These are phyloP conservation scores for human DNA, from an alignment of 2,113 vertebrate species.

Conservation along the genomic window GRCh38 chr5:265001-265500, in stretches of 20 bases:
- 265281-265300: background rate
- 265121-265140: background rate
- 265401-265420: background rate
- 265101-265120: background rate
- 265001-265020: background rate
- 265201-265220: background rate
- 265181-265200: background rate
- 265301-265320: background rate
- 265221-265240: background rate
- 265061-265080: no score
- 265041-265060: background rate
- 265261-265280: no score
- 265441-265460: background rate
- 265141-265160: background rate
- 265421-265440: background rate
- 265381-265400: background rate
- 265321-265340: background rate
- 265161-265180: background rate
- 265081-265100: background rate
- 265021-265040: no score
- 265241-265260: background rate
- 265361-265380: background rate
- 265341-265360: background rate
- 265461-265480: no score
- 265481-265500: background rate